Percentiles rank a stretch among this genome's conserved stretches.
Conservation (phyloP, 2,113 vertebrate species). For the Podocnemis expansa region DNA sequence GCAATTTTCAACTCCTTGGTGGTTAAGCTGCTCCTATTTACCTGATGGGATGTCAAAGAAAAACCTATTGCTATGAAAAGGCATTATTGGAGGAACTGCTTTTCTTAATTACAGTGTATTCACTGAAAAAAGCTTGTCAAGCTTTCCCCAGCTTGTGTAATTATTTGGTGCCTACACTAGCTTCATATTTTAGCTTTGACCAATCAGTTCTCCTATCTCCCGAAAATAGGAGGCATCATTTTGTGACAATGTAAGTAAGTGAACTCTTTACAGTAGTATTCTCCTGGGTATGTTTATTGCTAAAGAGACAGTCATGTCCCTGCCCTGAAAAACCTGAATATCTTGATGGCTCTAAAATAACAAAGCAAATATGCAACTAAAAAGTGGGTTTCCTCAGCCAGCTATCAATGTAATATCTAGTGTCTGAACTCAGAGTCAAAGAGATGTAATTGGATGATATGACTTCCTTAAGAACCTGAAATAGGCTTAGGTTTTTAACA, state of each 20-base stretch:
- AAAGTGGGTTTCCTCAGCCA: not conserved
- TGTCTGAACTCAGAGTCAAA: not conserved
- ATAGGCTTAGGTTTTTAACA: not conserved
- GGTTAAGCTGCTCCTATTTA: not conserved
- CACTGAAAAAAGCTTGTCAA: not conserved
- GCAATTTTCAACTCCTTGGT: not conserved
- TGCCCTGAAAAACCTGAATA: no score
- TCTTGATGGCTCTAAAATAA: not conserved
- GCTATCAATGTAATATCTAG: not conserved
- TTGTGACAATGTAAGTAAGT: not conserved
- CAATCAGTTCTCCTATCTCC: not conserved
- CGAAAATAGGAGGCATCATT: not conserved
- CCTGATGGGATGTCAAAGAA: not conserved
- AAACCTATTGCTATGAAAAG: not conserved
- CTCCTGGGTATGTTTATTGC: not conserved
- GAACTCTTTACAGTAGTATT: not conserved
- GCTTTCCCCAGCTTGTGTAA: not conserved
- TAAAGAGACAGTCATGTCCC: not conserved
- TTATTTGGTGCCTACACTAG: not conserved
- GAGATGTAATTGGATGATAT: not conserved
- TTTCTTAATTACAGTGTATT: not conserved
- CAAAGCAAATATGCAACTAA: not conserved
- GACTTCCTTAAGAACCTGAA: conserved; percentile 12
- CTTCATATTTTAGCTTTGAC: not conserved
- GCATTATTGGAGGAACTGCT: not conserved